These are phyloP conservation scores for Rhynchonycteris naso DNA, from an alignment of 2,797 vertebrate genomes.

Conservation along the genomic window DNA sequence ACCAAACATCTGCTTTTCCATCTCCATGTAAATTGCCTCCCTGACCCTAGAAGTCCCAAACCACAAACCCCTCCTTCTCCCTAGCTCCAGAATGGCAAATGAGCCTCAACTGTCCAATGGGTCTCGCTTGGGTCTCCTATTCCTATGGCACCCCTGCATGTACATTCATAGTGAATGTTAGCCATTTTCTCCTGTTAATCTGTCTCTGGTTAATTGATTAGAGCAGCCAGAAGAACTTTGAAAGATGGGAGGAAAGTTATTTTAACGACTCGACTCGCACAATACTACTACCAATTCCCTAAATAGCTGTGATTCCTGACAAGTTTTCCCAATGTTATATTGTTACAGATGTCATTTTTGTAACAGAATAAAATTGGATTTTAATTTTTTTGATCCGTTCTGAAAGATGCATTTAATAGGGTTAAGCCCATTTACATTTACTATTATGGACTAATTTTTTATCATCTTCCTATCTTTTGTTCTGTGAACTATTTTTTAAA, in stretches of 20 bases:
- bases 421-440: background rate
- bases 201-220: background rate
- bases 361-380: background rate
- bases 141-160: background rate
- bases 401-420: background rate
- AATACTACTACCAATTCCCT: background rate
- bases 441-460: constrained; percentile 6
- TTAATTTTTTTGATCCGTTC: background rate
- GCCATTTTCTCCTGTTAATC: background rate
- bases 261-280: background rate
- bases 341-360: background rate
- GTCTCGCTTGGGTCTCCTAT: background rate
- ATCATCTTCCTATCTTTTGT: constrained; percentile 41
- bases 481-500: background rate
- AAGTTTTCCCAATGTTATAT: background rate
- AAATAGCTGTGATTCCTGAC: constrained; percentile 7
- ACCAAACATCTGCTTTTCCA: background rate
- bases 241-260: background rate
- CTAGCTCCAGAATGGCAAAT: background rate
- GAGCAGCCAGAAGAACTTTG: no score
- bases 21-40: background rate
- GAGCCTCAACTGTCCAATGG: background rate
- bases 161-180: background rate
- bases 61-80: background rate
- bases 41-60: background rate